A percentile compares a stretch with the other conserved stretches of the same genome.
Conservation (phyloP, 2,888 invertebrate genomes). For the Selenia dentaria region DNA sequence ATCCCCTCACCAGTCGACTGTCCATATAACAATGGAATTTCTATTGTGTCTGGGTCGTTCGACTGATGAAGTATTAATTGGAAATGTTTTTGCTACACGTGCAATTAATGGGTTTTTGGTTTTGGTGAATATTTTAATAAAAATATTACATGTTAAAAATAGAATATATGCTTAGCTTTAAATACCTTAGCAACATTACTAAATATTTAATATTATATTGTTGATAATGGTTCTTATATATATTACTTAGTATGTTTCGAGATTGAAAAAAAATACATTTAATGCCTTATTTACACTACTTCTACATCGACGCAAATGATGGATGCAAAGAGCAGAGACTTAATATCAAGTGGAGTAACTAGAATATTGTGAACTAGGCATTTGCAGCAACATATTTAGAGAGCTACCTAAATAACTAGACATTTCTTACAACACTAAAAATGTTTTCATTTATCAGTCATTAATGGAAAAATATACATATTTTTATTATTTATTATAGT, state of each 20-base stretch:
- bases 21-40: too few species aligned
- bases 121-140: too few species aligned
- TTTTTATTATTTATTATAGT: slow-evolving; percentile 36
- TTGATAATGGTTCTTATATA: not conserved
- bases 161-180: too few species aligned
- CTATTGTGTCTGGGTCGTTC: too few species aligned
- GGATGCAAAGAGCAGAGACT: too few species aligned
- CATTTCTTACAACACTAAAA: slow-evolving; percentile 37
- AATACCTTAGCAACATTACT: too few species aligned
- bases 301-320: not conserved
- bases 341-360: slow-evolving; percentile 1
- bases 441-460: slow-evolving; percentile 45
- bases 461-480: slow-evolving; percentile 47
- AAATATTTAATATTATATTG: too few species aligned
- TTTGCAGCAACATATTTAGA: slow-evolving; percentile 48
- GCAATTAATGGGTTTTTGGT: too few species aligned
- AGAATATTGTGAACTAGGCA: slow-evolving; percentile 8
- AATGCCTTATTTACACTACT: not conserved
- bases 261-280: not conserved
- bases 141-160: not conserved
- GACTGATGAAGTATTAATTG: too few species aligned
- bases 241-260: slow-evolving; percentile 1
- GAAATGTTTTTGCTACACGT: too few species aligned
- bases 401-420: slow-evolving; percentile 62
- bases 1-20: too few species aligned